phyloP scores from a whole-genome alignment of 2,888 invertebrate species.

The Protonemura montana region DNA sequence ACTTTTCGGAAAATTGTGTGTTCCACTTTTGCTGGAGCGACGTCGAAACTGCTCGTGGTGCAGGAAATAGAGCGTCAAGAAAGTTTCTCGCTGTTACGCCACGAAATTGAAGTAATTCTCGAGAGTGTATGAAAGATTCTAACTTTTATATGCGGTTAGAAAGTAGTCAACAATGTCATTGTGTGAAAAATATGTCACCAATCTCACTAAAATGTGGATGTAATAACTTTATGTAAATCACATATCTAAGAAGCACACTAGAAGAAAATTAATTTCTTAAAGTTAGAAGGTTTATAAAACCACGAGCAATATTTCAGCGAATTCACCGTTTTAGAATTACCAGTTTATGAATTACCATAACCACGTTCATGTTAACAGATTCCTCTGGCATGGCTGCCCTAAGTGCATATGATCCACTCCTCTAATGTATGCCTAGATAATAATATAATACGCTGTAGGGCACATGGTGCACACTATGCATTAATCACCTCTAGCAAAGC shows the following conservation, averaged over 20 bases:
- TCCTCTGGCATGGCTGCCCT: neutral
- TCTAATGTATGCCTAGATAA: neutral
- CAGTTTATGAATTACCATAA: too few relatives aligned
- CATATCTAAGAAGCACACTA: too few relatives aligned
- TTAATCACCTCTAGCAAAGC: neutral
- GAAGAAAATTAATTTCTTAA: too few relatives aligned
- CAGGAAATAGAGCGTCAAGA: neutral
- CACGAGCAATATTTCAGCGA: too few relatives aligned
- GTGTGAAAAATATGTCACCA: neutral
- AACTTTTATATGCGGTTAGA: neutral
- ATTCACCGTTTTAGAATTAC: too few relatives aligned
- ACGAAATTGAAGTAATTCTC: neutral
- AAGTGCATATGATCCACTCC: neutral
- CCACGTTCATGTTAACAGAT: neutral
- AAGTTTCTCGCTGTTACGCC: neutral
- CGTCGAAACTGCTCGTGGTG: neutral
- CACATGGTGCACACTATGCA: neutral
- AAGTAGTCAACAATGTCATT: neutral
- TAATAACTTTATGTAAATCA: too few relatives aligned
- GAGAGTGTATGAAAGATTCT: neutral
- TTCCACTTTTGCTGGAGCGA: neutral
- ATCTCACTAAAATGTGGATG: too few relatives aligned
- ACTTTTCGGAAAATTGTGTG: neutral
- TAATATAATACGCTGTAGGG: neutral
- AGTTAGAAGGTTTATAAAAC: too few relatives aligned